Evolutionary conservation across 92 coral and sea anemone species (phyloP), one percentile per base, ranked within the genome.

Genomic region (Palythoa grandiflora): DNA sequence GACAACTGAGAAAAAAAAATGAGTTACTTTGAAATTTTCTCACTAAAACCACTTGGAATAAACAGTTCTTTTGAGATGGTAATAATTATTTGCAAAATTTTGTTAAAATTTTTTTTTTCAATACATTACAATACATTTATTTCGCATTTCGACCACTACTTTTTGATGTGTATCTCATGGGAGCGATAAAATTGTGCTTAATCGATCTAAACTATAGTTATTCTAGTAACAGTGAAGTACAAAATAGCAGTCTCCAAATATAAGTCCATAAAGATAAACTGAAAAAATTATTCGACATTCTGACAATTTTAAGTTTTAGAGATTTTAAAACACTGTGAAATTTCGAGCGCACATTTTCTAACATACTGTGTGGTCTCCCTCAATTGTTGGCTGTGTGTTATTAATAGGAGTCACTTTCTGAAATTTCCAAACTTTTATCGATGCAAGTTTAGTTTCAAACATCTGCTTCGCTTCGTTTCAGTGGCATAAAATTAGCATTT

Each of bases 391-490:
- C 28, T 19, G 9, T 0, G 28, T 8, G 70, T 63, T 63, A 63
- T 63, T 35, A n/a, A 59, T 14, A 13, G 19, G 65, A 63, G n/a
- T 16, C 8, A 17, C 21, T 1, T 63, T 63, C n/a, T 63, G 37
- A 63, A 63, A 17, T 63, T 7, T 16, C 37, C 52, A 21, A 47
- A 81, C 36, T 81, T 37, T 81, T 66, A 39, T 81, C 75, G 60
- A 63, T 13, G 3, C 15, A 11, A 39, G 75, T 81, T 20, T 65
- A 21, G 86, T 47, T 19, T 81, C 38, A 66, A 66, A 66, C 86
- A 81, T 80, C 85, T 81, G 86, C 52, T 81, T 63, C 66, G 57
- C 9, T 17, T 66, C 20, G 86, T 81, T 17, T 38, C 47, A 65
- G 13, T 38, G 44, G 1, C 75, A 70, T 2, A 48, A 16, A 81